Percentiles rank a stretch among this genome's conserved stretches.
phyloP scores from a whole-genome alignment of 37 sponge, comb jelly and placozoan species.

The Crambe crambe region DNA sequence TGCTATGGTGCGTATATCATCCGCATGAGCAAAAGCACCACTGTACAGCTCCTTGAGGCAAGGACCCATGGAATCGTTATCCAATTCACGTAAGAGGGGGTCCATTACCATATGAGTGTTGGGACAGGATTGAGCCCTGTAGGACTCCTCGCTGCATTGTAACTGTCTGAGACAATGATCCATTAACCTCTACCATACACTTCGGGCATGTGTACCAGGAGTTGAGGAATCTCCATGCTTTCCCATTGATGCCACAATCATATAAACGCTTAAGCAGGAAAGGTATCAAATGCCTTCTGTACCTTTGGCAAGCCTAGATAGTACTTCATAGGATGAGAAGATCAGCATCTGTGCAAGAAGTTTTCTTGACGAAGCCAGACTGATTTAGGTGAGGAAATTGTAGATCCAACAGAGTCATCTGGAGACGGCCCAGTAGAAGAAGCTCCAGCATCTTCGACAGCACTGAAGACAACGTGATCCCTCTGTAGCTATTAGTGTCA shows the following conservation, averaged over 20 bases:
- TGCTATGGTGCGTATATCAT: slow-evolving; percentile 8
- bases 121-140: slow-evolving; percentile 19
- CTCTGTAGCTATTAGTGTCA: too few species aligned
- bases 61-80: neutral
- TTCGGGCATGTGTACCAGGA: slow-evolving; percentile 10
- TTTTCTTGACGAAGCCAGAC: too few species aligned
- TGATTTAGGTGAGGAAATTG: too few species aligned
- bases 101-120: slow-evolving; percentile 23
- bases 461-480: too few species aligned
- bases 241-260: slow-evolving; percentile 21
- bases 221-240: slow-evolving; percentile 11
- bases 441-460: too few species aligned
- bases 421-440: too few species aligned
- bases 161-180: neutral
- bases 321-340: neutral
- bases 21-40: slow-evolving; percentile 21
- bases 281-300: slow-evolving; percentile 28
- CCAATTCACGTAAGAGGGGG: slow-evolving; percentile 3
- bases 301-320: neutral
- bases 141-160: slow-evolving; percentile 15
- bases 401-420: too few species aligned
- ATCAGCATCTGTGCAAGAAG: too few species aligned
- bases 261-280: slow-evolving; percentile 13
- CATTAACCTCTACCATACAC: slow-evolving; percentile 14
- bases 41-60: neutral